These are phyloP conservation scores for Streptopelia turtur DNA, from an alignment of 2,797 vertebrate genomes.

Conservation along the genomic window DNA sequence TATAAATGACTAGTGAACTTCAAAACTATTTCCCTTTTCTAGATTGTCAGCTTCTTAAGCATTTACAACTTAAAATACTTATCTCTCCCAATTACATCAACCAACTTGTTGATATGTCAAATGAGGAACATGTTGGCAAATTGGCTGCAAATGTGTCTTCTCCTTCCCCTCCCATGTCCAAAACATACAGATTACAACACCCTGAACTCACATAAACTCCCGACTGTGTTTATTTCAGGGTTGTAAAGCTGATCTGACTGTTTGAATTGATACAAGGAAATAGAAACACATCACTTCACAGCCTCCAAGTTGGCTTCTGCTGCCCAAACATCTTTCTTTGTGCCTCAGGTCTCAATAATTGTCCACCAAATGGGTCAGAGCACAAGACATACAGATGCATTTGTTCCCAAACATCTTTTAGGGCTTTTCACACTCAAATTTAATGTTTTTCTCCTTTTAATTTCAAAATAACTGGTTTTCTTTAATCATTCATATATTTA, in stretches of 20 bases:
- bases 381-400: background rate
- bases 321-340: constrained; percentile 44
- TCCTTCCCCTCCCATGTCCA: constrained; percentile 24
- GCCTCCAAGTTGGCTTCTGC: constrained; percentile 45
- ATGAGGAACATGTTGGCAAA: constrained; percentile 37
- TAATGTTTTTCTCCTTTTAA: background rate
- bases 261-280: constrained; percentile 33
- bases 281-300: constrained; percentile 60
- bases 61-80: constrained; percentile 9
- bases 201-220: constrained; percentile 32
- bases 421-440: background rate
- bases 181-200: constrained; percentile 39
- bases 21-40: constrained; percentile 28
- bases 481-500: background rate
- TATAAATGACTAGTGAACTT: background rate
- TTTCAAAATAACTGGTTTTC: background rate
- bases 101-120: constrained; percentile 7
- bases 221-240: constrained; percentile 40
- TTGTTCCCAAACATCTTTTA: background rate
- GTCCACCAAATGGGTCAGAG: background rate
- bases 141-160: constrained; percentile 19
- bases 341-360: constrained; percentile 22
- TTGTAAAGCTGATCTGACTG: constrained; percentile 36
- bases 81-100: constrained; percentile 63
- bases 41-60: constrained; percentile 36